A percentile compares a stretch with the other conserved stretches of the same genome.
Evolutionary conservation across 1,140 invertebrate genomes (phyloP).

Genomic region (Hesperophylax magnus): DNA sequence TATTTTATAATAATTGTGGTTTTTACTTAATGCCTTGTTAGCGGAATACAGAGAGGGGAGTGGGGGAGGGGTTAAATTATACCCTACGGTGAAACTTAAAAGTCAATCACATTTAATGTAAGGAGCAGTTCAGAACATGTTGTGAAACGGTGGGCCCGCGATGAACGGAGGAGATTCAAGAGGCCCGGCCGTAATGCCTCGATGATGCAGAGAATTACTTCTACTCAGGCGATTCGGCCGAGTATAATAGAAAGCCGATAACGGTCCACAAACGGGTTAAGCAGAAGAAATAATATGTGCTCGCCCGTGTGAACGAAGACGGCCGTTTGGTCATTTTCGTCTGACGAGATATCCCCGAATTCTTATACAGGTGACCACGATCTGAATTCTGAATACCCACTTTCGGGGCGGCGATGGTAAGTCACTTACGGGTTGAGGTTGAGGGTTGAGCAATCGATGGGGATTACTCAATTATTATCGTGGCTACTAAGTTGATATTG

Average conservation of each 20-base stretch:
- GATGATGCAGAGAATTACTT: not conserved
- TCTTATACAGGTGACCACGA: too few species aligned
- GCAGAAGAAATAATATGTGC: not conserved
- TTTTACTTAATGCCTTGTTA: not conserved
- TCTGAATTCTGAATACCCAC: too few species aligned
- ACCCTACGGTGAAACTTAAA: not conserved
- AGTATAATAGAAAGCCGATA: slow-evolving; percentile 24
- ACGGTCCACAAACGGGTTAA: slow-evolving; percentile 12
- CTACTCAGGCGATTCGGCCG: not conserved
- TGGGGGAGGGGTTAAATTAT: not conserved
- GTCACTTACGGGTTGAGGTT: too few species aligned
- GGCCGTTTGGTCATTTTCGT: not conserved
- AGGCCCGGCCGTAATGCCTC: not conserved
- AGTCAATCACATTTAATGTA: not conserved
- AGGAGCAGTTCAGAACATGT: slow-evolving; percentile 1
- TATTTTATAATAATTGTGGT: too few species aligned
- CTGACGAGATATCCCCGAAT: too few species aligned
- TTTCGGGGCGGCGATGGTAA: too few species aligned
- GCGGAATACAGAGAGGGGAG: not conserved
- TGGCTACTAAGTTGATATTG: too few species aligned
- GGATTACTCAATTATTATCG: too few species aligned
- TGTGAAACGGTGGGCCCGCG: not conserved
- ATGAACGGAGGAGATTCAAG: not conserved
- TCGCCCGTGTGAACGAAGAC: not conserved
- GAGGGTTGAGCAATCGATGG: too few species aligned